A percentile compares a stretch with the other conserved stretches of the same genome.
Evolutionary conservation across 2,888 invertebrate species (phyloP).

Genomic region (Apodemia zela): DNA sequence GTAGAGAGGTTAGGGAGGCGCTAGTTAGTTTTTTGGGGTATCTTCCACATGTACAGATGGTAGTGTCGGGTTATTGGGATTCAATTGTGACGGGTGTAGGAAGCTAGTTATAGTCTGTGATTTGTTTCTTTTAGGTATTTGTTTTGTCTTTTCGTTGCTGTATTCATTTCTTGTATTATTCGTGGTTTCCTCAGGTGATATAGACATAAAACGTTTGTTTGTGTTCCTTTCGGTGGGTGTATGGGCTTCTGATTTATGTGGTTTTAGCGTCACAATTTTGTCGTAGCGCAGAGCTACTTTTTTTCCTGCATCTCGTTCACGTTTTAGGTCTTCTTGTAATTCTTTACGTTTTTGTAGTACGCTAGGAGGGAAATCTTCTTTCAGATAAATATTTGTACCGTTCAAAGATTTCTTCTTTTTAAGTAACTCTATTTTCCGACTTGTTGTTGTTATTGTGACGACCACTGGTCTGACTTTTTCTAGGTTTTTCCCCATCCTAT

Average conservation of each 20-base stretch:
- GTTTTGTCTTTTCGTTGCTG: not conserved
- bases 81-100: slow-evolving; percentile 16
- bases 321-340: slow-evolving; percentile 31
- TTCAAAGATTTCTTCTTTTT: slow-evolving; percentile 29
- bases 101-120: slow-evolving; percentile 26
- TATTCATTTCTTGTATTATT: not conserved
- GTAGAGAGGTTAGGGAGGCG: not conserved
- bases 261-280: slow-evolving; percentile 29
- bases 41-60: not conserved
- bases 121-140: slow-evolving; percentile 24
- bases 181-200: not conserved
- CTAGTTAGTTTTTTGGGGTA: not conserved
- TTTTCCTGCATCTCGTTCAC: slow-evolving; percentile 28
- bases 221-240: slow-evolving; percentile 4
- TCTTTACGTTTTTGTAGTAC: slow-evolving; percentile 34
- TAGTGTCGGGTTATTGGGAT: not conserved
- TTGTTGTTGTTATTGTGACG: slow-evolving; percentile 27
- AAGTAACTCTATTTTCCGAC: slow-evolving; percentile 33
- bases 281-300: slow-evolving; percentile 30
- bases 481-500: slow-evolving; percentile 24
- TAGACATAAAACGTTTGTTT: not conserved
- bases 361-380: slow-evolving; percentile 32
- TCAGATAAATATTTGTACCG: slow-evolving; percentile 28
- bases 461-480: slow-evolving; percentile 27
- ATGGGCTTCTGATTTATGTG: not conserved